Evolutionary conservation across 2,797 vertebrate species (phyloP).

Genomic region (Helarctos malayanus): DNA sequence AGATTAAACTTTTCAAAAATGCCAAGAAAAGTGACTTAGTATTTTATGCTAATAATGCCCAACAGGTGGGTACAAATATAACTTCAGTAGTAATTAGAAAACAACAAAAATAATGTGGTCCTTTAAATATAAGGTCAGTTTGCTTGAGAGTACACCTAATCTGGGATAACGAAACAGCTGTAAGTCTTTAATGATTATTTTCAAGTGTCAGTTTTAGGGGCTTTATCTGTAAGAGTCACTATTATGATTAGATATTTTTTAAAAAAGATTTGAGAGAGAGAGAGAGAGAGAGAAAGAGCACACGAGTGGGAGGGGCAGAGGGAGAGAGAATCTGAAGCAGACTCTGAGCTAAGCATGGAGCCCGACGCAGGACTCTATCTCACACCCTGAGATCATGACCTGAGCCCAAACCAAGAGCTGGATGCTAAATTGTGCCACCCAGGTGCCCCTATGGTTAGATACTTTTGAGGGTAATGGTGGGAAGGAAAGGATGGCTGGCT

Average conservation of each 20-base stretch:
- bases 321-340: background rate
- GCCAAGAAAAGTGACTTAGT: constrained; percentile 65
- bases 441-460: background rate
- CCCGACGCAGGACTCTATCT: background rate
- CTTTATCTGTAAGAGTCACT: background rate
- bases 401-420: background rate
- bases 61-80: background rate
- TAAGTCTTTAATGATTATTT: background rate
- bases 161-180: background rate
- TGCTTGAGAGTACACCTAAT: background rate
- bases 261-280: background rate
- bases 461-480: background rate
- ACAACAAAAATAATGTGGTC: background rate
- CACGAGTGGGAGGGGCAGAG: background rate
- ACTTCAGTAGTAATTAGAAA: background rate
- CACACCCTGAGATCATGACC: background rate
- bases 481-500: background rate
- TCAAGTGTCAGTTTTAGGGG: background rate
- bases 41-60: constrained; percentile 64
- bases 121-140: constrained; percentile 22
- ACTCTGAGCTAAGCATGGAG: background rate
- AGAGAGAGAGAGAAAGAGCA: background rate
- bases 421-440: background rate
- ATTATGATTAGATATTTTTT: background rate
- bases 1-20: constrained; percentile 73